A percentile compares a stretch with the other conserved stretches of the same genome.
These are phyloP conservation scores for Nipponacmea schrenckii DNA, from an alignment of 2,888 invertebrate species.

Conservation along the genomic window DNA sequence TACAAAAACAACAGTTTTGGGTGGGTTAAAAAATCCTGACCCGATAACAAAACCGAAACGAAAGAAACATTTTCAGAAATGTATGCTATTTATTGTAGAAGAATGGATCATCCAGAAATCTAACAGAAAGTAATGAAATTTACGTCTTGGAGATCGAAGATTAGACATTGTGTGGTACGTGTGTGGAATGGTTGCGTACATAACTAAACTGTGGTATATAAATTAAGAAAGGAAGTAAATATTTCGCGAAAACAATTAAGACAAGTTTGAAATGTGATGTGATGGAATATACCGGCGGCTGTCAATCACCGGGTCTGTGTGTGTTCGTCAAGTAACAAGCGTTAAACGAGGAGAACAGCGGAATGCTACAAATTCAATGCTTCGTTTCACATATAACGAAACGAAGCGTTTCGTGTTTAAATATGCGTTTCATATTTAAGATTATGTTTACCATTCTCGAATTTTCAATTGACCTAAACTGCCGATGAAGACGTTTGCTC, in stretches of 20 bases:
- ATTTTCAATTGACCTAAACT: not conserved
- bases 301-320: not conserved
- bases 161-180: not conserved
- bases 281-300: not conserved
- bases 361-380: not conserved
- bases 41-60: slow-evolving; percentile 1
- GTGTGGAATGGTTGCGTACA: not conserved
- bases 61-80: not conserved
- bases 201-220: not conserved
- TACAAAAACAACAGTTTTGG: not conserved
- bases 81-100: not conserved
- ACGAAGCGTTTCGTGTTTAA: not conserved
- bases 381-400: not conserved
- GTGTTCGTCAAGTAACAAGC: not conserved
- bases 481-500: too few relatives aligned
- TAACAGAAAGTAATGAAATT: too few relatives aligned
- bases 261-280: not conserved
- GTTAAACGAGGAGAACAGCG: too few relatives aligned
- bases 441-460: not conserved
- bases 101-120: not conserved
- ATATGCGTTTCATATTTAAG: not conserved
- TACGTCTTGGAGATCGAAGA: too few relatives aligned
- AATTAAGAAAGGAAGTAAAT: not conserved
- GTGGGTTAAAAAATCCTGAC: not conserved
- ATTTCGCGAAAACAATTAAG: not conserved